phyloP scores from a whole-genome alignment of 2,797 vertebrate genomes.

The Oryzias dopingdopingensis region DNA sequence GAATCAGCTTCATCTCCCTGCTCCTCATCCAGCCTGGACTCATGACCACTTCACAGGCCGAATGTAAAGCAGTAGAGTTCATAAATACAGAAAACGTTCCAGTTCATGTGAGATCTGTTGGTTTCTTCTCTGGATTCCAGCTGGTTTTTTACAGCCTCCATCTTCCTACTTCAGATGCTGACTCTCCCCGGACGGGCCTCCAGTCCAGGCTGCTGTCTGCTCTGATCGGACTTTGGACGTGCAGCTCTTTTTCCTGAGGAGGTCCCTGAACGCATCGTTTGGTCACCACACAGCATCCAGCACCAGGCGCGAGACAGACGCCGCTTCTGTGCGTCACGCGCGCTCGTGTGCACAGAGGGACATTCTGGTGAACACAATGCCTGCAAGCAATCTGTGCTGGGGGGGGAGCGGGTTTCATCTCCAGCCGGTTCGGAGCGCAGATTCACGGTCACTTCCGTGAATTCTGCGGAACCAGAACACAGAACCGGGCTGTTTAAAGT shows the following conservation, averaged over 20 bases:
- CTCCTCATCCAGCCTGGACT: background rate
- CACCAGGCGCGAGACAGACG: constrained; percentile 10
- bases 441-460: too few species aligned
- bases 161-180: constrained; percentile 16
- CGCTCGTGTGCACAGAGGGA: constrained; percentile 46
- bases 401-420: background rate
- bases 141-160: constrained; percentile 7
- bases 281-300: too few species aligned
- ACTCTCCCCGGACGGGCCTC: background rate
- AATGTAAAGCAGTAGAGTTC: too few species aligned
- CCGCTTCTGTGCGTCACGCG: constrained; percentile 50
- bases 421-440: too few species aligned
- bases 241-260: constrained; percentile 25
- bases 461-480: constrained; percentile 9
- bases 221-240: constrained; percentile 24
- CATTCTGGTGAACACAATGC: constrained; percentile 65
- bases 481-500: background rate
- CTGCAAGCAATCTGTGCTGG: constrained; percentile 52
- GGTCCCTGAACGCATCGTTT: constrained; percentile 4
- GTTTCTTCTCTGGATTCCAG: constrained; percentile 2
- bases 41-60: too few species aligned
- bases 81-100: too few species aligned
- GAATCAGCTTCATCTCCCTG: constrained; percentile 20
- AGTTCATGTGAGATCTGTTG: background rate
- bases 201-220: constrained; percentile 11